phyloP scores from a whole-genome alignment of 2,797 vertebrate species.

The Eulemur mongoz region DNA sequence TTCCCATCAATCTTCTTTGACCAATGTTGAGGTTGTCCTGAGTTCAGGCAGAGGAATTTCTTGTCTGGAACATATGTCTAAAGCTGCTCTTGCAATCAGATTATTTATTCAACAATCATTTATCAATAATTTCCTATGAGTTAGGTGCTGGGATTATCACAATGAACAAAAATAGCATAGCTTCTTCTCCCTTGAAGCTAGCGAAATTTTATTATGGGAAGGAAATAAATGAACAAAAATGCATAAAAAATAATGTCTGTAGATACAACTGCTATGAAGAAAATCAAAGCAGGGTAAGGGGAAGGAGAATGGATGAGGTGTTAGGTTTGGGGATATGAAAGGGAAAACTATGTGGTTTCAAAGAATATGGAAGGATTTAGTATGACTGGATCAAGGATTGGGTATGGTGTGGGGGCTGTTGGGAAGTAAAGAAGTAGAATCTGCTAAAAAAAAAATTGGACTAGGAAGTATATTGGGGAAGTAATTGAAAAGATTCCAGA shows the following conservation, averaged over 20 bases:
- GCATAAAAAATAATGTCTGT: not conserved
- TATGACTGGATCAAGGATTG: not conserved
- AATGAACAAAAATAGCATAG: not conserved
- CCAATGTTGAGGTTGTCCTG: not conserved
- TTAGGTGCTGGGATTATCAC: not conserved
- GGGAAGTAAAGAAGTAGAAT: not conserved
- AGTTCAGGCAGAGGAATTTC: not conserved
- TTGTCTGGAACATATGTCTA: not conserved
- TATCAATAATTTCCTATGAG: not conserved
- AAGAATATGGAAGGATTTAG: not conserved
- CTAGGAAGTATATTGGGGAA: not conserved
- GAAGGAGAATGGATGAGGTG: not conserved
- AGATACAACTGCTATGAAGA: not conserved
- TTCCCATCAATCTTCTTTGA: not conserved
- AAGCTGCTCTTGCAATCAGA: not conserved
- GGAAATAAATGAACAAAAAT: not conserved
- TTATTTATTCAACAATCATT: not conserved
- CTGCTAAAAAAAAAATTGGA: not conserved
- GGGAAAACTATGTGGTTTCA: not conserved
- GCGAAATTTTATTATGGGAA: not conserved
- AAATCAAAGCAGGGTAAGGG: not conserved
- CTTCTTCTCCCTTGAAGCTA: not conserved
- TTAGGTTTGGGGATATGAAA: not conserved
- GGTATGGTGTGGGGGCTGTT: too few species aligned
- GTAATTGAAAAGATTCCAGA: not conserved